Conservation (phyloP, 2,888 invertebrate species). For the Sarcophaga carnaria region DNA sequence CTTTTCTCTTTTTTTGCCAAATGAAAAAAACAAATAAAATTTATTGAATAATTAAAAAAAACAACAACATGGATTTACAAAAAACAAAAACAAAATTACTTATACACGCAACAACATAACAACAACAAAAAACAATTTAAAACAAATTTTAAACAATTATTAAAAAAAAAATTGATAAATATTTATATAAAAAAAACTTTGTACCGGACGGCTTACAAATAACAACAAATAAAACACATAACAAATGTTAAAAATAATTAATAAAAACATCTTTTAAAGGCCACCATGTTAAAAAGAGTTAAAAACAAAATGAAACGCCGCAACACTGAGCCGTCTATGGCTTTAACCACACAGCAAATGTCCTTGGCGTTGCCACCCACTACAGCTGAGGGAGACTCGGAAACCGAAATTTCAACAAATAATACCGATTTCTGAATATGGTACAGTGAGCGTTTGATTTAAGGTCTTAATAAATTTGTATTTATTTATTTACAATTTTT, state of each 20-base stretch:
- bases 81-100: slow-evolving; percentile 28
- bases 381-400: slow-evolving; percentile 77
- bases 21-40: slow-evolving; percentile 24
- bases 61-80: slow-evolving; percentile 42
- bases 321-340: slow-evolving; percentile 93
- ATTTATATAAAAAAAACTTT: slow-evolving; percentile 40
- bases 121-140: slow-evolving; percentile 18
- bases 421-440: slow-evolving; percentile 87
- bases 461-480: slow-evolving; percentile 80
- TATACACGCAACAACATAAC: slow-evolving; percentile 21
- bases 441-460: slow-evolving; percentile 88
- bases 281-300: slow-evolving; percentile 99
- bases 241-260: background rate
- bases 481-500: background rate
- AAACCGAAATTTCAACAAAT: slow-evolving; percentile 80
- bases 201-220: slow-evolving; percentile 64
- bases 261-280: slow-evolving; percentile 83
- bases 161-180: slow-evolving; percentile 30
- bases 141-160: slow-evolving; percentile 42
- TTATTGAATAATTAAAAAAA: background rate
- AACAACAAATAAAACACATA: slow-evolving; percentile 1
- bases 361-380: slow-evolving; percentile 78
- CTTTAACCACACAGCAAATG: slow-evolving; percentile 82
- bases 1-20: slow-evolving; percentile 60
- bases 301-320: slow-evolving; percentile 98